Base-by-base conservation (phyloP, 2,888 invertebrate species). In the Callimorpha dominula region DNA sequence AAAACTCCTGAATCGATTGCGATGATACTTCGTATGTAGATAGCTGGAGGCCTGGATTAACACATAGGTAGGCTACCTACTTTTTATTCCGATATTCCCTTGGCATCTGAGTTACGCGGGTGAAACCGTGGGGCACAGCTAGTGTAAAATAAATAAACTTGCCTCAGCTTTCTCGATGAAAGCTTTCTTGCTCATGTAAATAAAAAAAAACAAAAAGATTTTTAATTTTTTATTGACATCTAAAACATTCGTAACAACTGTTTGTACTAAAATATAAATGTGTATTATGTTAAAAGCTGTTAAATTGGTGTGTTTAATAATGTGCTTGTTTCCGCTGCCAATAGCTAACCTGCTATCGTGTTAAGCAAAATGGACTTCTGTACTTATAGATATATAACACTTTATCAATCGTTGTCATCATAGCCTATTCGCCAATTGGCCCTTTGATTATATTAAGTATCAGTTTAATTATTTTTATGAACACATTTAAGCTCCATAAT, bases 221-320 rank as follows among this genome's bases (percentile, higher is more conserved):
- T 91, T 90, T 87, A 87, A 31, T 86, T 84, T 90, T 95, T 95
- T 95, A 95, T 95, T 95, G 94, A 94, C 94, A 95, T 94, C 95
- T 95, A 95, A 93, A 94, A 94, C 90, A 90, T 94, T 93, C 89
- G 88, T 94, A 94, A 94, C 95, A 95, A 93, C 92, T 93, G 92
- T 94, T 95, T 95, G 94, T 95, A 95, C 94, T 95, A 95, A 95
- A 94, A 95, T 95, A 94, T 94, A 94, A 94, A 94, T 91, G 94
- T 95, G 94, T 94, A 89, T 91, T 90, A 91, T 90, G 91, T 91
- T 93, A 94, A 77, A 84, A 93, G 94, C 94, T 90, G 93, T 94
- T 94, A 94, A 91, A 89, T 89, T 88, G 80, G 89, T 92, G 91
- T 92, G 89, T 87, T 87, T 86, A 89, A 84, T 80, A 79, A 78